phyloP scores from a whole-genome alignment of 1,140 invertebrate genomes.

The Parapsyche elsis region DNA sequence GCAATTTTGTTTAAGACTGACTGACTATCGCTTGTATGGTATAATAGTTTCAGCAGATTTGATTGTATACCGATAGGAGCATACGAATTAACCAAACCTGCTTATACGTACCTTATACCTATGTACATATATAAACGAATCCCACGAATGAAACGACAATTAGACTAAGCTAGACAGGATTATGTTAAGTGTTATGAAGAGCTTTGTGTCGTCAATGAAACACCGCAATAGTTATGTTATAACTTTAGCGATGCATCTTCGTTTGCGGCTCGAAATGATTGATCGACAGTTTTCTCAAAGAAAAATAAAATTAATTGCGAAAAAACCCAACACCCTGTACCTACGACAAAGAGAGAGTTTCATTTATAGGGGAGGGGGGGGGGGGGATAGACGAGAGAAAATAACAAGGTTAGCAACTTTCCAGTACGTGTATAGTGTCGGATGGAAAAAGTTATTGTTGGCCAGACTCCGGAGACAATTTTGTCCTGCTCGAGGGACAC shows the following conservation, averaged over 20 bases:
- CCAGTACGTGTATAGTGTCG: constrained; percentile 23
- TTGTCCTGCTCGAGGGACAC: constrained; percentile 22
- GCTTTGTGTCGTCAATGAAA: too few relatives aligned
- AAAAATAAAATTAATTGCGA: constrained; percentile 1
- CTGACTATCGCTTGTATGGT: too few relatives aligned
- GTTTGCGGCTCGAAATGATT: not conserved
- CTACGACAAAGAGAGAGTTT: not conserved
- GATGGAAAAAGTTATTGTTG: constrained; percentile 39
- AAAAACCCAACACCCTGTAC: not conserved
- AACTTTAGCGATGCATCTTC: not conserved
- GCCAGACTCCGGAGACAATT: constrained; percentile 27
- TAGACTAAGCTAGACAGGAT: too few relatives aligned
- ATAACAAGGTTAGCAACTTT: constrained; percentile 37
- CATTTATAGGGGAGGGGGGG: not conserved
- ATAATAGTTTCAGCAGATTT: too few relatives aligned
- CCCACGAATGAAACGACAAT: too few relatives aligned
- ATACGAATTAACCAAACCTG: too few relatives aligned
- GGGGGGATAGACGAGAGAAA: not conserved
- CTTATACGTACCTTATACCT: too few relatives aligned
- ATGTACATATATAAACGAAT: too few relatives aligned
- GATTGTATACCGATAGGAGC: too few relatives aligned
- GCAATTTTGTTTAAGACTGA: not conserved
- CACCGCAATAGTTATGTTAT: too few relatives aligned
- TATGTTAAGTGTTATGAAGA: too few relatives aligned
- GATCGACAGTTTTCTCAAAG: not conserved